These are phyloP conservation scores for Platichthys stellatus DNA, from an alignment of 2,113 vertebrate genomes.

Conservation along the genomic window DNA sequence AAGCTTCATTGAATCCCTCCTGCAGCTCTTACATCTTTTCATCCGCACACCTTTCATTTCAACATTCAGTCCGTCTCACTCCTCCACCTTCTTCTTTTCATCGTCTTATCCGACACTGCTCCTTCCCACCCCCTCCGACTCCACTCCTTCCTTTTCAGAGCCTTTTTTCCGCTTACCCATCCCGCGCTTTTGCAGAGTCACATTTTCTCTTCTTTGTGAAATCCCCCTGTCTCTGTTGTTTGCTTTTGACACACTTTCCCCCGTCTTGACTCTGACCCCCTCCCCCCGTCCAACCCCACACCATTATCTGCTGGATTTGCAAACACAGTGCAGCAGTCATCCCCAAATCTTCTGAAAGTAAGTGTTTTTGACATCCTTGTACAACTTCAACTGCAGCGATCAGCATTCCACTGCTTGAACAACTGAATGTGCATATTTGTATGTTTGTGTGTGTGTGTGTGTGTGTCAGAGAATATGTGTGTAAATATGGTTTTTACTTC, in stretches of 20 bases:
- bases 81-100: slow-evolving; percentile 14
- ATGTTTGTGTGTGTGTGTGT: background rate
- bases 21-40: background rate
- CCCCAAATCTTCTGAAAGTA: slow-evolving; percentile 59
- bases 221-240: background rate
- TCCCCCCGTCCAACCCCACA: slow-evolving; percentile 13
- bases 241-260: slow-evolving; percentile 26
- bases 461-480: background rate
- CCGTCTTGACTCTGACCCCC: slow-evolving; percentile 26
- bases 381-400: slow-evolving; percentile 26
- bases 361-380: slow-evolving; percentile 55
- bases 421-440: slow-evolving; percentile 11
- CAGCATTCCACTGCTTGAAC: slow-evolving; percentile 27
- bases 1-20: background rate
- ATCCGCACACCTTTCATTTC: slow-evolving; percentile 9
- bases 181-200: background rate
- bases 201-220: slow-evolving; percentile 3
- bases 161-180: background rate
- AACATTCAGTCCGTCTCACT: background rate
- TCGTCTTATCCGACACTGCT: background rate
- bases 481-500: slow-evolving; percentile 18
- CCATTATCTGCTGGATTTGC: slow-evolving; percentile 37
- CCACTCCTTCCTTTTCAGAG: background rate
- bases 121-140: background rate
- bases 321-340: slow-evolving; percentile 18